Conservation (phyloP, 1,140 invertebrate genomes). For the Bombus cullumanus region DNA sequence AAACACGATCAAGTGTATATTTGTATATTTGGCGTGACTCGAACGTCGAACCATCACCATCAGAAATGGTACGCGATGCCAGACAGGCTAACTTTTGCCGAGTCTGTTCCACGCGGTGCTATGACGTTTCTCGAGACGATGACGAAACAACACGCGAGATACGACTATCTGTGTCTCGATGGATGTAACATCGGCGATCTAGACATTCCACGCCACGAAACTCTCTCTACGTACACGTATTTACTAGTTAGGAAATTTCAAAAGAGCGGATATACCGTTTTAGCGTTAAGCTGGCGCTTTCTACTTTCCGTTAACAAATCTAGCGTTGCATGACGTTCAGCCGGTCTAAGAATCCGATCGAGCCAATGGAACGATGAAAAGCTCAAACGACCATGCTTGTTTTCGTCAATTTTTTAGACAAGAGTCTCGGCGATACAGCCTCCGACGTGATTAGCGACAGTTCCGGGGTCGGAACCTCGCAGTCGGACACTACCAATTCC, state of each 20-base stretch:
- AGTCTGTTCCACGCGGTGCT: no score
- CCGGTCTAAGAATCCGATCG: conserved; percentile 36
- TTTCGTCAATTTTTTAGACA: conserved; percentile 85
- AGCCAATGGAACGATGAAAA: not conserved
- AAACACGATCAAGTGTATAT: not conserved
- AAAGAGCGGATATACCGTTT: conserved; percentile 4
- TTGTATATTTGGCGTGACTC: conserved; percentile 48
- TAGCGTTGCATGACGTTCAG: conserved; percentile 59
- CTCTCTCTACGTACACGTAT: not conserved
- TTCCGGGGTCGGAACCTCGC: conserved; percentile 93
- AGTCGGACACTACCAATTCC: conserved; percentile 92
- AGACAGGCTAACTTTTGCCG: not conserved
- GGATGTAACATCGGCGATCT: conserved; percentile 28
- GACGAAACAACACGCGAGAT: not conserved
- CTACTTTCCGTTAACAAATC: not conserved
- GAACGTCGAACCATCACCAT: conserved; percentile 77
- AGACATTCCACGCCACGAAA: not conserved
- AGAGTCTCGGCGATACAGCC: conserved; percentile 91
- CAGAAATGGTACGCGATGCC: conserved; percentile 65
- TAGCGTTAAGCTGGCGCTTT: conserved; percentile 22
- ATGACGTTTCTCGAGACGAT: not conserved
- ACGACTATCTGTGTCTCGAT: not conserved
- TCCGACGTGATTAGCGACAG: conserved; percentile 95
- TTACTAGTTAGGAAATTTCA: not conserved
- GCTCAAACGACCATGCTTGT: conserved; percentile 28